Evolutionary conservation across 1,140 invertebrate species (phyloP), one percentile per base, ranked within the genome.

Genomic region (Brachionus manjavacas): DNA sequence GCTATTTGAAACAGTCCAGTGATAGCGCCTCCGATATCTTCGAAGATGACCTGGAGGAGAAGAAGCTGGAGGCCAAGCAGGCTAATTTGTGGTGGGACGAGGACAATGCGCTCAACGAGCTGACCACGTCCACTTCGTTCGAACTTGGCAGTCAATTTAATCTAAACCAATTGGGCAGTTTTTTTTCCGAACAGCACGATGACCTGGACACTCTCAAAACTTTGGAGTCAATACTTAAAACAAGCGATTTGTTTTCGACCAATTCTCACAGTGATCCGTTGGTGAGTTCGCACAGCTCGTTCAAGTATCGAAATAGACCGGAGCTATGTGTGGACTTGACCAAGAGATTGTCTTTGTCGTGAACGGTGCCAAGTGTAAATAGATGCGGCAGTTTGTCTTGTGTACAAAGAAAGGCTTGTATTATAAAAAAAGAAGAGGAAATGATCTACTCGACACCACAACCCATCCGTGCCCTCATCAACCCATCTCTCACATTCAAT

Each of bases 41-140:
- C 14, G 28, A 39, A 39, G 35, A 72, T 9, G 68, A 72, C 7
- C 9, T 20, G 28, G 68, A 72, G 14, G 68, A 72, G 12, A 72
- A 72, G 16, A 72, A 72, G 16, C 11, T 72, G 39, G 28, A 41
- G 9, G 39, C 9, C 39, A 72, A 72, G 16, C 68, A 72, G 39
- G 55, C 25, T 3, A 49, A 31, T 20, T 52, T 80, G 9, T 80
- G 76, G 76, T 80, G 76, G 76, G 76, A 80, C 43, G 76, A 80
- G 31, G 76, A 80, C 76, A 80, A 80, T 39, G 76, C 76, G 8
- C 39, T 80, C 28, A 80, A 80, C 20, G 76, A 80, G 49, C 49
- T 80, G 3, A 80, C 76, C 23, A 60, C 43, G 11, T 64, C 76
- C 14, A 64, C 23, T 25, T 60, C 46, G 6, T 80, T 80, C 43